phyloP scores from a whole-genome alignment of 2,888 invertebrate genomes.

The Thymelicus lineola region DNA sequence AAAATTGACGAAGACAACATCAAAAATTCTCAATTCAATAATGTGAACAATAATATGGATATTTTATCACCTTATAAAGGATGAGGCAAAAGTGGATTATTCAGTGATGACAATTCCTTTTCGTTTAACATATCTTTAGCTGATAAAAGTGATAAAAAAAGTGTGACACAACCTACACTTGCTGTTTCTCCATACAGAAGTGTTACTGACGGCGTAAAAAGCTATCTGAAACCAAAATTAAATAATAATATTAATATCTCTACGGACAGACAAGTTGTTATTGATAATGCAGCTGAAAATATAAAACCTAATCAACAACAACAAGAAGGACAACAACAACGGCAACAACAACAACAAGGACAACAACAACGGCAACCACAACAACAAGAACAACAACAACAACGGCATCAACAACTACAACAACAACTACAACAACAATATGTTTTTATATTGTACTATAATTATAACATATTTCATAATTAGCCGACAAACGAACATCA shows the following conservation, averaged over 20 bases:
- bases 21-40: constrained; percentile 40
- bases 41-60: constrained; percentile 33
- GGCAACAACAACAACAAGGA: too few relatives aligned
- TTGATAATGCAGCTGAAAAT: neutral
- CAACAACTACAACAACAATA: too few relatives aligned
- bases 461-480: too few relatives aligned
- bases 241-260: neutral
- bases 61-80: constrained; percentile 24
- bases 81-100: constrained; percentile 24
- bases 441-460: too few relatives aligned
- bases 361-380: too few relatives aligned
- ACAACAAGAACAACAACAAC: too few relatives aligned
- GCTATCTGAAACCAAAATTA: neutral
- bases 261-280: neutral
- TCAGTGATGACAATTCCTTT: constrained; percentile 38
- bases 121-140: constrained; percentile 32
- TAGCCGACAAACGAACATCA: too few relatives aligned
- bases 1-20: constrained; percentile 39
- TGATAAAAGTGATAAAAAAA: constrained; percentile 30
- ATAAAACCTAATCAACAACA: neutral
- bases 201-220: neutral
- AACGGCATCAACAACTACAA: too few relatives aligned
- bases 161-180: constrained; percentile 39
- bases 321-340: neutral
- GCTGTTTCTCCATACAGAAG: constrained; percentile 41